phyloP scores from a whole-genome alignment of 2,888 invertebrate genomes.

The Taenaris catops region DNA sequence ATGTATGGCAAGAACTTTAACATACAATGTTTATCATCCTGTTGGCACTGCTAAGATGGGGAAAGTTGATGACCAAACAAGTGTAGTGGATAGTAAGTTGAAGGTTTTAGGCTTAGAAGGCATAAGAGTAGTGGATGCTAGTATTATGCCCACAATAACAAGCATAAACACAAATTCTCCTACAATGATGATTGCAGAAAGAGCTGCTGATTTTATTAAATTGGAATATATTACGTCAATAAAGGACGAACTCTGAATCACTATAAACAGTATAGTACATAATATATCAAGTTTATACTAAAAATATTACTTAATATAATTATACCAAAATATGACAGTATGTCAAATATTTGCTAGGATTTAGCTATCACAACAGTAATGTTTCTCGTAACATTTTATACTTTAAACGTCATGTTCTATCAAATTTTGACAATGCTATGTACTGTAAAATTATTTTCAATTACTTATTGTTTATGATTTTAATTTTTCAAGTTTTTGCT shows the following conservation, averaged over 20 bases:
- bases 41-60: constrained; percentile 70
- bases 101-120: constrained; percentile 46
- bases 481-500: constrained; percentile 27
- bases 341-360: no score
- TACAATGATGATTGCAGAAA: constrained; percentile 67
- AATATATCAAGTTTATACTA: no score
- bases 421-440: constrained; percentile 24
- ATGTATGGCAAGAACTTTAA: constrained; percentile 61
- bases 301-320: no score
- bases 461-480: constrained; percentile 29
- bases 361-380: no score
- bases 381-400: background rate
- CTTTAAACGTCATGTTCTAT: constrained; percentile 2
- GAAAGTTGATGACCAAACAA: constrained; percentile 34
- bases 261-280: no score
- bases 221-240: constrained; percentile 32
- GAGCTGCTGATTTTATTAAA: constrained; percentile 64
- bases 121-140: constrained; percentile 60
- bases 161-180: constrained; percentile 66
- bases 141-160: constrained; percentile 64
- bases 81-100: constrained; percentile 53
- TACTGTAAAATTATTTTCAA: constrained; percentile 20
- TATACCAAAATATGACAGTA: no score
- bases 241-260: constrained; percentile 2
- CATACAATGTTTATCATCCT: constrained; percentile 65